Conservation (phyloP, 2,888 invertebrate genomes). For the Acholoe squamosa region DNA sequence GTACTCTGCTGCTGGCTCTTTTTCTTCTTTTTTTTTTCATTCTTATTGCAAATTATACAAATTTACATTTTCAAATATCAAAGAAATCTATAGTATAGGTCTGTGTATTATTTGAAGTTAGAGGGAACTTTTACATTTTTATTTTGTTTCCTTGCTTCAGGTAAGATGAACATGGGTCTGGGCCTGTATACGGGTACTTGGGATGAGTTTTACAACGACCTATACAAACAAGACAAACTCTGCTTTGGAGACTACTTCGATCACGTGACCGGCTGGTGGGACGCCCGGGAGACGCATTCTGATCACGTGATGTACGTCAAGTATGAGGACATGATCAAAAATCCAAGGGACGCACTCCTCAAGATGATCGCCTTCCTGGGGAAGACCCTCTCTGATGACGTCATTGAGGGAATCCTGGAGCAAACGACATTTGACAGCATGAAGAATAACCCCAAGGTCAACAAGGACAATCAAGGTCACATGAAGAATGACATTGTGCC, state of each 20-base stretch:
- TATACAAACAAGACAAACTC: conserved; percentile 25
- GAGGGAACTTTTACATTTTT: too few relatives aligned
- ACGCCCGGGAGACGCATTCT: conserved; percentile 15
- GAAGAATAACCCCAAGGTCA: conserved; percentile 65
- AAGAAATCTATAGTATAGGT: too few relatives aligned
- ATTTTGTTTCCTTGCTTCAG: too few relatives aligned
- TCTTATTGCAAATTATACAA: too few relatives aligned
- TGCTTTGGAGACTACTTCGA: conserved; percentile 49
- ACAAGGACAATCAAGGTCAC: conserved; percentile 16
- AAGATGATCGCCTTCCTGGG: conserved; percentile 72
- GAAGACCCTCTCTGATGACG: conserved; percentile 63
- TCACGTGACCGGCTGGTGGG: conserved; percentile 61
- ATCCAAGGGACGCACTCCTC: conserved; percentile 69
- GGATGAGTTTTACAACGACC: conserved; percentile 14
- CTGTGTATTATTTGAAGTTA: too few relatives aligned
- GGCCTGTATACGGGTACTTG: neutral
- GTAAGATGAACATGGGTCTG: too few relatives aligned
- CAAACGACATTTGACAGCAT: conserved; percentile 68
- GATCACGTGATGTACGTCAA: conserved; percentile 55
- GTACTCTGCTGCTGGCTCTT: too few relatives aligned
- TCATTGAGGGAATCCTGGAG: conserved; percentile 66
- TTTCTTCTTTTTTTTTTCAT: too few relatives aligned
- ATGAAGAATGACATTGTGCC: conserved; percentile 42
- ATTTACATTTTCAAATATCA: too few relatives aligned
- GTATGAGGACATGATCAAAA: conserved; percentile 65